These are phyloP conservation scores for Heliconius melpomene DNA, from an alignment of 1,140 invertebrate genomes.

Conservation along the genomic window DNA sequence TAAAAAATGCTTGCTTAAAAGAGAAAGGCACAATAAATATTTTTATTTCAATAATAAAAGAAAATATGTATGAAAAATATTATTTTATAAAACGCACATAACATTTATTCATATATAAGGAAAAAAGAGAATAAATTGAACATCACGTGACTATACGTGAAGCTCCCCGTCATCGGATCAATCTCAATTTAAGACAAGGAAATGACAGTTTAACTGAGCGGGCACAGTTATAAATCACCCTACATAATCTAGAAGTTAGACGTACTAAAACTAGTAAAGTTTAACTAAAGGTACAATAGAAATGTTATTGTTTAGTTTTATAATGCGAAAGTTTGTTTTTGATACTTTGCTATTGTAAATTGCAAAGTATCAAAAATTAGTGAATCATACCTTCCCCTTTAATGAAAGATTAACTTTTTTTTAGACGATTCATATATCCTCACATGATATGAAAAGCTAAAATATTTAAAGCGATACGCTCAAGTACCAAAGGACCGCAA, in stretches of 20 bases:
- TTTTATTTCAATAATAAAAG: not conserved
- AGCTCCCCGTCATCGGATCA: constrained; percentile 58
- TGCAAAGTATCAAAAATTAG: not conserved
- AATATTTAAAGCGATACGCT: not conserved
- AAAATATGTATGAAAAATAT: not conserved
- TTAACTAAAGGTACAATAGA: not conserved
- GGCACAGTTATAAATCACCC: constrained; percentile 71
- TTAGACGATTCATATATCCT: no score
- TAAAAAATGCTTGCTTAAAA: not conserved
- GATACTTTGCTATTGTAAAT: not conserved
- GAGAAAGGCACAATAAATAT: not conserved
- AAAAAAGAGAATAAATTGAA: constrained; percentile 56
- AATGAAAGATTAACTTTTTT: not conserved
- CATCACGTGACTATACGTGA: constrained; percentile 58
- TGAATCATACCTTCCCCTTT: not conserved
- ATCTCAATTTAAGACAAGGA: constrained; percentile 78
- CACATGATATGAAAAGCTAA: not conserved
- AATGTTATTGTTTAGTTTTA: constrained; percentile 19
- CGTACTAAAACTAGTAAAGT: constrained; percentile 11
- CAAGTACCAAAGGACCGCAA: constrained; percentile 25
- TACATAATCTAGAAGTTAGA: constrained; percentile 54
- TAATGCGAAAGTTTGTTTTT: not conserved
- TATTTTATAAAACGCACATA: not conserved
- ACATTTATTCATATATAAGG: constrained; percentile 10
- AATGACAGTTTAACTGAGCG: constrained; percentile 77